A percentile compares a stretch with the other conserved stretches of the same genome.
These are phyloP conservation scores for Trissoscelio sp. DNA, from an alignment of 2,888 invertebrate species.

Conservation along the genomic window DNA sequence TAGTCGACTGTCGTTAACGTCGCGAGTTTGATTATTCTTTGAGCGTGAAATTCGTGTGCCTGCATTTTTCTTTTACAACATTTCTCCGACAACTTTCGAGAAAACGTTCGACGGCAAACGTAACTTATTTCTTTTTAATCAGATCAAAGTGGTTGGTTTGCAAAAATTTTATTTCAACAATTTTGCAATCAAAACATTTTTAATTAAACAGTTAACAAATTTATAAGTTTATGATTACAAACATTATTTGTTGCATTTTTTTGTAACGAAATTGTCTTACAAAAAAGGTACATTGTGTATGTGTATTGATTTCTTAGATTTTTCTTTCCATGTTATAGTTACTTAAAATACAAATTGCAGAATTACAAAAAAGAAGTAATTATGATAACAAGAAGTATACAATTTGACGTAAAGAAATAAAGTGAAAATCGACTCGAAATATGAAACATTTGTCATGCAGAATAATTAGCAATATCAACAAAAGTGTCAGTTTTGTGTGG, in stretches of 20 bases:
- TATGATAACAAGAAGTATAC: not conserved
- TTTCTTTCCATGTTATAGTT: too few relatives aligned
- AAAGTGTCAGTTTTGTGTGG: not conserved
- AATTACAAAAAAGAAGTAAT: too few relatives aligned
- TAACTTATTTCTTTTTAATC: constrained; percentile 25
- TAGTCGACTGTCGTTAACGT: constrained; percentile 38
- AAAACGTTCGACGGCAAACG: constrained; percentile 1
- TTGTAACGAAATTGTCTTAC: too few relatives aligned
- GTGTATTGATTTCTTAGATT: too few relatives aligned
- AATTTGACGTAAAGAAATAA: not conserved
- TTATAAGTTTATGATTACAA: too few relatives aligned
- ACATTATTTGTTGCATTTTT: too few relatives aligned
- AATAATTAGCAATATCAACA: constrained; percentile 26
- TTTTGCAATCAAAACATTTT: too few relatives aligned
- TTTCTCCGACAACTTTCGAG: not conserved
- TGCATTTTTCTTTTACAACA: constrained; percentile 21
- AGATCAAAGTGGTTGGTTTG: constrained; percentile 5
- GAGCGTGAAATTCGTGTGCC: constrained; percentile 26
- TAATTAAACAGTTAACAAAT: too few relatives aligned
- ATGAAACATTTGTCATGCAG: constrained; percentile 5
- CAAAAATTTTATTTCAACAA: too few relatives aligned
- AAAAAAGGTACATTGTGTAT: too few relatives aligned
- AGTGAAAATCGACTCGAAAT: not conserved
- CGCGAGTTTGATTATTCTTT: constrained; percentile 59
- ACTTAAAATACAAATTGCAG: too few relatives aligned